Evolutionary conservation across 2,797 vertebrate species (phyloP), one percentile per base, ranked within the genome.

Genomic region (Halcyon chelicuti): DNA sequence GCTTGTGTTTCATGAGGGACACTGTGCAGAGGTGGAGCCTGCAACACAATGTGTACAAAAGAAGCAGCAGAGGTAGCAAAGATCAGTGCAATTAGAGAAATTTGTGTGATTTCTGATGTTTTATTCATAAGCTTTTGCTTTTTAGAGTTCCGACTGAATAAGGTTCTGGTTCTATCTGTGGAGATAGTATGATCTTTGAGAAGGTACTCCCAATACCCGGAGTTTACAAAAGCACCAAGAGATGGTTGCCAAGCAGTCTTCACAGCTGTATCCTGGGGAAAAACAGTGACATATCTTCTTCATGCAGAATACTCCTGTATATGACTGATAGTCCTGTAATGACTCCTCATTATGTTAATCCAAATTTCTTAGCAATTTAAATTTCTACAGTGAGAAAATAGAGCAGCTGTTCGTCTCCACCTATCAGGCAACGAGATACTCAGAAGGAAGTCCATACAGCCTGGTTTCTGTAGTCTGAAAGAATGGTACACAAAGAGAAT

Each of bases 71-170:
- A 10, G 71, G 17, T 70, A 88, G 55, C 42, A 72, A 91, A 63
- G 9, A 62, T 74, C 23, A 65, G 52, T 49, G 39, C 25, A 67
- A 7, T 78, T 47, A 46, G 28, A 84, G 33, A 71, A 83, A 80
- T 37, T 0, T 3, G 2, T 63, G 29, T 61, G 5, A 57, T 70
- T 94, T 94, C 47, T 90, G 47, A 42, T 82, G 37, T 78, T 97
- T 95, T 96, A 95, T 94, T 96, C 19, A 46, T 63, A 86, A 90
- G 12, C 44, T 79, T 79, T 37, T 22, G 19, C 47, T 88, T 92
- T 90, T 79, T 37, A 16, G 85, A 88, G 71, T 79, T 92, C 83
- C 85, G 44, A 37, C 35, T 67, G 74, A 72, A 3, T 70, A 80
- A 72, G 19, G n/a, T 44, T 77, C 37, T 90, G 39, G 7, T 61